A percentile compares a stretch with the other conserved stretches of the same genome.
Conservation (phyloP, 2,888 invertebrate genomes). For the Agrochola circellaris region DNA sequence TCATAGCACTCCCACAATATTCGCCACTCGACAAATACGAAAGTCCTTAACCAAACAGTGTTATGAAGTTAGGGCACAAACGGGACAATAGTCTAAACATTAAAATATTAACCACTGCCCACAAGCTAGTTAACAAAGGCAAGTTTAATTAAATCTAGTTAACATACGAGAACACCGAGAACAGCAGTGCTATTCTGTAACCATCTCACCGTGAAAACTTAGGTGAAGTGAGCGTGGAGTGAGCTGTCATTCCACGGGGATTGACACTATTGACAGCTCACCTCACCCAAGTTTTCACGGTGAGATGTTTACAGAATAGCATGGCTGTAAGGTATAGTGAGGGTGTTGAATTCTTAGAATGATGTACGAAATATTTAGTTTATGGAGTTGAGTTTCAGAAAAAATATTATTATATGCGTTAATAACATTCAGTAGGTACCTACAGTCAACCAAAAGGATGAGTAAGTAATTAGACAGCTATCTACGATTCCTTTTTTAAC, state of each 20-base stretch:
- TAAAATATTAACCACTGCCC: constrained; percentile 61
- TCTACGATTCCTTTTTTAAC: neutral
- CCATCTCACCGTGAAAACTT: too few species aligned
- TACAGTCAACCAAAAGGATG: neutral
- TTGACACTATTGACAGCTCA: too few species aligned
- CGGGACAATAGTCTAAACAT: constrained; percentile 62
- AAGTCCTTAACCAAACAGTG: constrained; percentile 34
- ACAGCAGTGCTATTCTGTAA: too few species aligned
- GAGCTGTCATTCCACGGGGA: too few species aligned
- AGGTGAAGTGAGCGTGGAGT: too few species aligned
- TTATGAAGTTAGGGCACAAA: constrained; percentile 56
- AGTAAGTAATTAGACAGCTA: neutral
- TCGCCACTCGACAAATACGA: constrained; percentile 44
- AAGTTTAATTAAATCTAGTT: constrained; percentile 66
- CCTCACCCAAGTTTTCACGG: too few species aligned
- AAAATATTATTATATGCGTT: neutral
- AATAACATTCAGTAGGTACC: neutral
- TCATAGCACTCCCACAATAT: neutral
- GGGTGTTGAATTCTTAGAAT: constrained; percentile 25
- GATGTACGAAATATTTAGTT: constrained; percentile 4
- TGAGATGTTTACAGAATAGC: too few species aligned
- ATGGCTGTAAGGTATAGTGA: too few species aligned
- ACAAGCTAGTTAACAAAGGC: constrained; percentile 58
- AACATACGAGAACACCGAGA: constrained; percentile 13
- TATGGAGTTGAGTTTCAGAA: neutral